Conservation (phyloP, 2,797 vertebrate genomes). For the Parambassis ranga region DNA sequence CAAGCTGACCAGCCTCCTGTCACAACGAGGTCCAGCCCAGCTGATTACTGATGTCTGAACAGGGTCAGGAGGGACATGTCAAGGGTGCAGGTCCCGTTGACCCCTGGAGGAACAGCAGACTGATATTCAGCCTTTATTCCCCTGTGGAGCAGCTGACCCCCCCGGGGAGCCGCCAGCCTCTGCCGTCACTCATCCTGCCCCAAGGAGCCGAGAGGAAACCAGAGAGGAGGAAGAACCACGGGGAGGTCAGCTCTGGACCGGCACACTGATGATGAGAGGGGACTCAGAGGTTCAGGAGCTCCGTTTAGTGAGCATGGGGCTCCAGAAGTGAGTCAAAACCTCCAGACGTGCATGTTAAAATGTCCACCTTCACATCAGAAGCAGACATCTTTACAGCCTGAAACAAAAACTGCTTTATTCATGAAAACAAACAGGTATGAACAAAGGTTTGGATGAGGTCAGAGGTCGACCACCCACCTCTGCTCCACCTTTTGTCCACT, state of each 20-base stretch:
- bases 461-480: too few species aligned
- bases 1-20: conserved; percentile 1
- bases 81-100: conserved; percentile 60
- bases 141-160: conserved; percentile 44
- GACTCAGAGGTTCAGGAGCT: rapidly evolving
- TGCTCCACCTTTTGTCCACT: too few species aligned
- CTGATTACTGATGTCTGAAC: conserved; percentile 61
- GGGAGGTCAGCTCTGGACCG: background rate
- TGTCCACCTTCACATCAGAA: too few species aligned
- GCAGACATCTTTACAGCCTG: too few species aligned
- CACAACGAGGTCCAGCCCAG: conserved; percentile 52
- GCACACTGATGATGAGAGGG: background rate
- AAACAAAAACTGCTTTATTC: too few species aligned
- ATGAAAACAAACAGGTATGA: too few species aligned
- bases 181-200: conserved; percentile 67
- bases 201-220: conserved; percentile 16
- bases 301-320: too few species aligned
- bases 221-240: conserved; percentile 5
- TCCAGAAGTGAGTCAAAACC: too few species aligned
- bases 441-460: too few species aligned
- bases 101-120: conserved; percentile 27
- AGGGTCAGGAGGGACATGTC: conserved; percentile 51
- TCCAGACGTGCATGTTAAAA: too few species aligned
- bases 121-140: conserved; percentile 58
- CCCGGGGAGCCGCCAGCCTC: conserved; percentile 61